Evolutionary conservation across 2,113 vertebrate species (phyloP).

Genomic region (Dipodomys stephensi): DNA sequence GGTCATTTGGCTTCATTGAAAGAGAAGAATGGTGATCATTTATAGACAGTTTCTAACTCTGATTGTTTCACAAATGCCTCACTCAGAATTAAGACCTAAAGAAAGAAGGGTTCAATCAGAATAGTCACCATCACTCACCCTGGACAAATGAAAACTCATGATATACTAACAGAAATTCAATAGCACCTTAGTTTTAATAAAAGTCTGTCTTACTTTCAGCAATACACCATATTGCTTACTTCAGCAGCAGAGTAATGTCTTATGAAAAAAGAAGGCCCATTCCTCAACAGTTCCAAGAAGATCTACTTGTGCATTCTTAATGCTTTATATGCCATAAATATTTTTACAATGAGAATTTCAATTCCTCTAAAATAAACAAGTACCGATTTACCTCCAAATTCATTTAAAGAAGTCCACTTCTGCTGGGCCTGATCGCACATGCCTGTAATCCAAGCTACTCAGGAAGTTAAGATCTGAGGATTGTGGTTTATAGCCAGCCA

Average conservation of each 20-base stretch:
- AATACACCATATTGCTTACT: constrained; percentile 24
- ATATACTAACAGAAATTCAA: constrained; percentile 13
- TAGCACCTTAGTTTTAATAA: constrained; percentile 6
- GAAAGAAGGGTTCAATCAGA: constrained; percentile 49
- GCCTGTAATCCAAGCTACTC: too few species aligned
- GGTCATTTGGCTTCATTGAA: constrained; percentile 2
- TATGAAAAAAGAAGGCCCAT: constrained; percentile 35
- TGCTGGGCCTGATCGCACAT: background rate
- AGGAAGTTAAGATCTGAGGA: too few species aligned
- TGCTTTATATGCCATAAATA: constrained; percentile 14
- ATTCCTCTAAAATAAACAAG: background rate
- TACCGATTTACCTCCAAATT: background rate
- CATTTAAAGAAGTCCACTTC: constrained; percentile 44
- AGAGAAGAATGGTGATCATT: constrained; percentile 46
- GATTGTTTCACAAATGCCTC: constrained; percentile 20
- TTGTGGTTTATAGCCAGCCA: too few species aligned
- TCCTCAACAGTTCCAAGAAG: constrained; percentile 37
- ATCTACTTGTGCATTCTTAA: constrained; percentile 17
- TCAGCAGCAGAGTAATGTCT: constrained; percentile 42
- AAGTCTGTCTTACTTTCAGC: constrained; percentile 48
- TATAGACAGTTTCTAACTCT: background rate
- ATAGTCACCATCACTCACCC: background rate
- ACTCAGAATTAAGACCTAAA: constrained; percentile 52
- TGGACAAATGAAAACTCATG: constrained; percentile 30
- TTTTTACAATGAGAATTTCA: constrained; percentile 28